Base-by-base conservation (phyloP, 2,888 invertebrate species). In the Meta bourneti region DNA sequence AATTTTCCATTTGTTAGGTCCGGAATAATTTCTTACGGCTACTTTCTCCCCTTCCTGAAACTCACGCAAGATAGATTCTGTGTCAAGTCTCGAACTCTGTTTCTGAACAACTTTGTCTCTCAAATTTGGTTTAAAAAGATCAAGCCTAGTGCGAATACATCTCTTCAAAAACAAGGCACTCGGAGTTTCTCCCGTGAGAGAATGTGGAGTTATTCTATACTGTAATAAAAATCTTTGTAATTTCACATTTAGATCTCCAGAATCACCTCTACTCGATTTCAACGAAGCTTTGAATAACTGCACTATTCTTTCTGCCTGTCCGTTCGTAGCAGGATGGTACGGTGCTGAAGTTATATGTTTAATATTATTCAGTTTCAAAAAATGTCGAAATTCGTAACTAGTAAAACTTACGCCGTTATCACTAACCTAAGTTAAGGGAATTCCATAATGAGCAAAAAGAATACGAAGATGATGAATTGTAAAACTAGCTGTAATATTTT, bases 321-420 rank as follows among this genome's bases (percentile, higher is more conserved):
- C 94, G 91, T 94, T 94, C 9, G 94, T 87, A 7, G 92, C 72
- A 75, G 94, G 94, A 78, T 93, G 92, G 79, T 93, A 93, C 48
- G 93, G 94, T 20, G 94, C 93, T 16, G 93, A 81, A 72, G 81
- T 90, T 16, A 83, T 81, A 49, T 81, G 91, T 79, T 92, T 69
- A 52, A 94, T 93, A 19, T 93, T 93, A 85, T 93, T 94, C 83
- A 51, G 84, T 90, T 84, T 61, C 71, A 78, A 84, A 79, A 90
- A 90, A 54, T 90, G 79, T 80, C 69, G 72, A 79, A 84, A 82
- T 71, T 77, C 77, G 20, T 69, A 70, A 61, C 84, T 80, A 69
- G 77, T 80, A 77, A 90, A 90, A 78, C 82, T 83, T 78, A 84
- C 79, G 84, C 85, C 90, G 70, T 90, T 90, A 71, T 90, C 90